Conservation (phyloP, 2,888 invertebrate genomes). For the Tipula vernalis region DNA sequence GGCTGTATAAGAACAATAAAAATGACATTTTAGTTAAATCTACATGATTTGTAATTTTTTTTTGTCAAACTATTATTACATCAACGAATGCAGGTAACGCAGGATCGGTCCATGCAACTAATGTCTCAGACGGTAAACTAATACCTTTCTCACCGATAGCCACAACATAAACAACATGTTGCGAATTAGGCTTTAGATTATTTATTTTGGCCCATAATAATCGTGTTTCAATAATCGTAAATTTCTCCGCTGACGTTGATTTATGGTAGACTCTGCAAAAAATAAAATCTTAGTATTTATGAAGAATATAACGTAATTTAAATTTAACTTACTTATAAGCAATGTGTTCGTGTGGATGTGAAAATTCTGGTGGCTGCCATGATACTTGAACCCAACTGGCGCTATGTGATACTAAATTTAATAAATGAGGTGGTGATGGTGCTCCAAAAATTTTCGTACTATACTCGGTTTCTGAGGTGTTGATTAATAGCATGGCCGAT, state of each 20-base stretch:
- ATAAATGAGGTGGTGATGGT: constrained; percentile 68
- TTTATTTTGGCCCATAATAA: constrained; percentile 59
- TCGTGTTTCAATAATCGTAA: constrained; percentile 48
- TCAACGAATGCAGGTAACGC: constrained; percentile 78
- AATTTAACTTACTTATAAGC: constrained; percentile 49
- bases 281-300: background rate
- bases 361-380: constrained; percentile 78
- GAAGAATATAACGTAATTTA: too few species aligned
- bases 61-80: constrained; percentile 36
- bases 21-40: constrained; percentile 7
- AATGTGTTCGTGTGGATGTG: constrained; percentile 65
- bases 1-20: constrained; percentile 40
- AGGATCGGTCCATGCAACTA: constrained; percentile 79
- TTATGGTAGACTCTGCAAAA: constrained; percentile 53
- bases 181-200: constrained; percentile 63
- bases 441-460: constrained; percentile 46
- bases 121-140: constrained; percentile 66
- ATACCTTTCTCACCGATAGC: constrained; percentile 56
- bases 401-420: constrained; percentile 64
- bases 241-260: constrained; percentile 46
- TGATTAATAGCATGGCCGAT: constrained; percentile 65
- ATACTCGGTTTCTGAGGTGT: constrained; percentile 42
- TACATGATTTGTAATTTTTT: background rate
- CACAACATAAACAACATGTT: constrained; percentile 66
- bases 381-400: constrained; percentile 70